Conservation (phyloP, 37 sponge, comb jelly and placozoan genomes). For the Oopsacas minuta region DNA sequence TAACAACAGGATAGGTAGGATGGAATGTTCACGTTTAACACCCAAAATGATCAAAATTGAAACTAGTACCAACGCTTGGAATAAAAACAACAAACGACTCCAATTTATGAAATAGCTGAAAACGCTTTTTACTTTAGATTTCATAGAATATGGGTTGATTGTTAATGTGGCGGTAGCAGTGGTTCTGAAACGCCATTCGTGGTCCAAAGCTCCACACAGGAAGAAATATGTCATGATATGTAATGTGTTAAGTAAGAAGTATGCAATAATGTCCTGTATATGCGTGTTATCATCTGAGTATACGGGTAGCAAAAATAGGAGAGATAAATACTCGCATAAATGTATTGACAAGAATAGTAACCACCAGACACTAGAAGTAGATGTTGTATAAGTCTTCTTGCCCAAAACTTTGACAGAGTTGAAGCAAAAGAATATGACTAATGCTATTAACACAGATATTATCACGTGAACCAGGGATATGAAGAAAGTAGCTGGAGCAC, state of each 20-base stretch:
- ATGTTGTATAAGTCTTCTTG: neutral
- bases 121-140: neutral
- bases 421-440: too few species aligned
- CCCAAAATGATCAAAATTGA: neutral
- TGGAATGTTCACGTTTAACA: neutral
- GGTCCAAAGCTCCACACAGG: neutral
- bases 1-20: neutral
- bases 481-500: too few species aligned
- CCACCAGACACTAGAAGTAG: slow-evolving; percentile 5
- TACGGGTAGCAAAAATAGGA: neutral
- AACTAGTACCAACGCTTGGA: neutral
- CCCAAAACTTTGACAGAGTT: too few species aligned
- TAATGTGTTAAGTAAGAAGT: neutral
- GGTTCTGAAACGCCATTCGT: neutral
- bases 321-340: neutral
- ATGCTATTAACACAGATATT: too few species aligned
- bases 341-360: neutral
- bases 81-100: neutral
- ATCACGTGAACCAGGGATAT: too few species aligned
- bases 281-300: neutral
- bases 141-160: neutral
- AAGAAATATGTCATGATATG: neutral
- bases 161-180: neutral
- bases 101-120: neutral
- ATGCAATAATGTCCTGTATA: neutral